A percentile compares a stretch with the other conserved stretches of the same genome.
These are phyloP conservation scores for Anniella stebbinsi DNA, from an alignment of 2,797 vertebrate species.

Conservation along the genomic window DNA sequence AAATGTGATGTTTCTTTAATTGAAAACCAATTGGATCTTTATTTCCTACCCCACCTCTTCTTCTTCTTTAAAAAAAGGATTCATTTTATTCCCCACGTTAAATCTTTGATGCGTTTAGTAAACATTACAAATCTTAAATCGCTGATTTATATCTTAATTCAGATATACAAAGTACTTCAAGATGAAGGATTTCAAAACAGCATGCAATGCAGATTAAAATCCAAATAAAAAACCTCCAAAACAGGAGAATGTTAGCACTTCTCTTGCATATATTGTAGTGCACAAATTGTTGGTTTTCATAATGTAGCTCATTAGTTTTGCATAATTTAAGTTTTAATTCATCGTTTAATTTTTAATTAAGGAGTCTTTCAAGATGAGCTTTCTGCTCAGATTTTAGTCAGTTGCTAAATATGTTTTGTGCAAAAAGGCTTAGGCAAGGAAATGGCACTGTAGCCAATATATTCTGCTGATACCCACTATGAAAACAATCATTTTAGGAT, in stretches of 20 bases:
- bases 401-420: conserved; percentile 69
- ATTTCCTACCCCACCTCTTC: conserved; percentile 5
- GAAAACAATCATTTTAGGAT: conserved; percentile 65
- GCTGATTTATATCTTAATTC: conserved; percentile 72
- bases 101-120: conserved; percentile 72
- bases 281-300: conserved; percentile 81
- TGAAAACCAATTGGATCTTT: conserved; percentile 66
- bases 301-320: conserved; percentile 83
- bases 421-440: conserved; percentile 65
- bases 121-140: conserved; percentile 68
- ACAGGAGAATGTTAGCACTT: conserved; percentile 72
- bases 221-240: conserved; percentile 71
- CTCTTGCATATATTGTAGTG: conserved; percentile 71
- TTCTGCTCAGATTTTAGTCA: conserved; percentile 74
- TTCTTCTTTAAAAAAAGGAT: conserved; percentile 26
- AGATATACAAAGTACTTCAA: conserved; percentile 62
- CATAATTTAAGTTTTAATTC: conserved; percentile 86
- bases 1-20: conserved; percentile 60
- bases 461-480: conserved; percentile 71
- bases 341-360: conserved; percentile 85
- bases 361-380: conserved; percentile 78
- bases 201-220: conserved; percentile 55
- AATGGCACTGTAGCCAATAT: conserved; percentile 57
- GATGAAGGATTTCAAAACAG: conserved; percentile 65
- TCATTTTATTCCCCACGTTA: conserved; percentile 58